Base-by-base conservation (phyloP, 2,113 vertebrate species). In the Nipponia nippon region DNA sequence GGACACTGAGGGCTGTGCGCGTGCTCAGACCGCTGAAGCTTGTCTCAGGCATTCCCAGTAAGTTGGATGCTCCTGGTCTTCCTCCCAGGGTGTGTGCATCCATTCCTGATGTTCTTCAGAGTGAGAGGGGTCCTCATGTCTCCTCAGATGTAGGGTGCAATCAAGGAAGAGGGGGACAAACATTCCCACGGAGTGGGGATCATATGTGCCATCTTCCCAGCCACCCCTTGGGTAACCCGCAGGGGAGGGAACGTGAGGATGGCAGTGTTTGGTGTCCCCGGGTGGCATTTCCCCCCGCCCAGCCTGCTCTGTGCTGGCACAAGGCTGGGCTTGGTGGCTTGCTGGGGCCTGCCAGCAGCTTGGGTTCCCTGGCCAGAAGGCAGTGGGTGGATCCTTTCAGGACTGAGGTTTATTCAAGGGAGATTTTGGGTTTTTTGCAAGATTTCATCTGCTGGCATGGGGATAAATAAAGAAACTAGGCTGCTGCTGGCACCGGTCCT, bases 1-100 rank as follows among this genome's bases (percentile, higher is more conserved):
- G 99, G 97, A 99, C 99, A 0, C 98, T 99, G 95, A 98, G 99
- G 82, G 99, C 99, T 0, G 99, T 99, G 76, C 98, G 99, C 0
- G 99, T 99, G 50, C 98, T 99, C 80, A 95, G 99, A 81, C 99
- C 99, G 22, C 98, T 99, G 93, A 99, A 99, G 97, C 99, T 99
- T 7, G 99, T 99, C 89, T 99, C 99, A 1, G 99, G 99, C 91
- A 99, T 99, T 96, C 99, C 99, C 75, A 99, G 99, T 99, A 97
- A 98, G 99, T 98, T 47, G 66, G 11, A 30, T 69, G 36, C 25
- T 87, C 49, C 77, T 70, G 18, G 11, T 86, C 34, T 11, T 42
- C 12, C 26, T 76, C 40, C 15, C 6, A 2, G 32, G 16, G 15
- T 32, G 29, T 61, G 47, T 0, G 0, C 3, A 2, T 27, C 23